These are phyloP conservation scores for Boulengeromyrus knoepffleri DNA, from an alignment of 2,113 vertebrate species.

Conservation along the genomic window DNA sequence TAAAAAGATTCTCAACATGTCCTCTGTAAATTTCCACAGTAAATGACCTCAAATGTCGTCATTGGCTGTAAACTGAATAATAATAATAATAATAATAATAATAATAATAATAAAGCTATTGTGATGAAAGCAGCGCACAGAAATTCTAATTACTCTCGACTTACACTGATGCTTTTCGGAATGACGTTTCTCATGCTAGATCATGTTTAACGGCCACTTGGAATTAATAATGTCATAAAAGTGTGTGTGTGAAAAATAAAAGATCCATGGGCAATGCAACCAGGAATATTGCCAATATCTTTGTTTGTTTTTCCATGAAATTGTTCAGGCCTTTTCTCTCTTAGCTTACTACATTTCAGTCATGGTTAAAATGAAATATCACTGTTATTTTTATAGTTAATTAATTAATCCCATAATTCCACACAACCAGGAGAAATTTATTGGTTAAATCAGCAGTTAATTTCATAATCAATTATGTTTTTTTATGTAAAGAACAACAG, in stretches of 20 bases:
- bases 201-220: background rate
- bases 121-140: background rate
- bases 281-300: background rate
- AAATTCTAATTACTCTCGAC: background rate
- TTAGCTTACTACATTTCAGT: background rate
- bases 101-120: background rate
- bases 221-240: background rate
- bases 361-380: background rate
- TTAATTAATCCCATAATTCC: background rate
- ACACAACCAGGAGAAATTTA: background rate
- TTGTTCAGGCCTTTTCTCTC: background rate
- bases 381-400: background rate
- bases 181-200: background rate
- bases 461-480: background rate
- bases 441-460: background rate
- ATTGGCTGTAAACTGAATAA: background rate
- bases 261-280: background rate
- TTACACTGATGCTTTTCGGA: background rate
- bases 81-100: background rate
- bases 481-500: background rate
- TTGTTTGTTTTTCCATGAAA: background rate
- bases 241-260: background rate
- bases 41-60: background rate
- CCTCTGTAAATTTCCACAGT: background rate
- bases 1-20: background rate